Evolutionary conservation across 2,888 invertebrate genomes (phyloP).

Genomic region (Conus canariensis): DNA sequence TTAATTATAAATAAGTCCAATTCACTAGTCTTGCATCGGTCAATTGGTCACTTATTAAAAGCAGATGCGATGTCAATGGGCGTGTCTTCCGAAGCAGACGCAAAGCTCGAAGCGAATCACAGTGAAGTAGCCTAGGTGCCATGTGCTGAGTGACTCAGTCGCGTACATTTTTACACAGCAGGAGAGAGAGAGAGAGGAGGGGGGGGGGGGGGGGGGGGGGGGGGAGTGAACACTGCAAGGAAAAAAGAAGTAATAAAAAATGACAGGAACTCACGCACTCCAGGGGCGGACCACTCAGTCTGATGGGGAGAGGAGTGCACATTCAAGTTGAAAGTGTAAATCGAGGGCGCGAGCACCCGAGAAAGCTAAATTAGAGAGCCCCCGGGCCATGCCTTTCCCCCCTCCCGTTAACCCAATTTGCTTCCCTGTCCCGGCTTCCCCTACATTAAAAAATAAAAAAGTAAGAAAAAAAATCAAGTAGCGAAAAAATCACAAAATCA

Average conservation of each 20-base stretch:
- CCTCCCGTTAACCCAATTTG: too few relatives aligned
- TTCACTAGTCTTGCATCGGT: not conserved
- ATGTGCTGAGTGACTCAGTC: not conserved
- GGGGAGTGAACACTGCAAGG: not conserved
- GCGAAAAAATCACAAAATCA: too few relatives aligned
- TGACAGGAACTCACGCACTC: not conserved
- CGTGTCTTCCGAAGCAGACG: slow-evolving; percentile 26
- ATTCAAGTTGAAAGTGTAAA: too few relatives aligned
- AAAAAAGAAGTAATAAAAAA: not conserved
- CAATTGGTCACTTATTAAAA: not conserved
- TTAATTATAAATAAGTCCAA: not conserved
- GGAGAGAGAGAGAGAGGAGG: not conserved
- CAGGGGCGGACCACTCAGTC: too few relatives aligned
- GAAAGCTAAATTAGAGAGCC: too few relatives aligned
- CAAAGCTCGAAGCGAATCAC: not conserved
- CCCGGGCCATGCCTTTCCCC: too few relatives aligned
- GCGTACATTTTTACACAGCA: not conserved
- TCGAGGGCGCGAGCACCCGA: too few relatives aligned
- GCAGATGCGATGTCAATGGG: not conserved
- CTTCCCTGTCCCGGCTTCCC: too few relatives aligned
- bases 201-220: not conserved
- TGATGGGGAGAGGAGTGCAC: too few relatives aligned
- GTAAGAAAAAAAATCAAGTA: too few relatives aligned
- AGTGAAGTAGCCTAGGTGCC: not conserved
- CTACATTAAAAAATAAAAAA: too few relatives aligned